Conservation (phyloP, 2,797 vertebrate genomes). For the Anomalospiza imberbis region DNA sequence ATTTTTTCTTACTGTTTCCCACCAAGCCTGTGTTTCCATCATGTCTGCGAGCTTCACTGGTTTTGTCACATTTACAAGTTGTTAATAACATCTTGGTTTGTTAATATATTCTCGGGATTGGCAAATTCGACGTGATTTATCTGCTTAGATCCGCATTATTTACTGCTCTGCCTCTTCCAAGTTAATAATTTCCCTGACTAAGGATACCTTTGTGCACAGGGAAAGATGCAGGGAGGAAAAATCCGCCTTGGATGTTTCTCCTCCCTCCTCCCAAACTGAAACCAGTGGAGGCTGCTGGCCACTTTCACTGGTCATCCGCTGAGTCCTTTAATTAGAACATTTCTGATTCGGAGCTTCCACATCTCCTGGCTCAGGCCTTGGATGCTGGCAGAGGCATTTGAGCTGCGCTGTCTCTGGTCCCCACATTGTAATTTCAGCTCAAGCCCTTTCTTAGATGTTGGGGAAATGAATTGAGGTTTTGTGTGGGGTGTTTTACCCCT, state of each 20-base stretch:
- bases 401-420: background rate
- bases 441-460: background rate
- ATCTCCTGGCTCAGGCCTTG: background rate
- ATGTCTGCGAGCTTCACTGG: background rate
- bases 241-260: rapidly evolving
- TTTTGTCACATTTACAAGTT: background rate
- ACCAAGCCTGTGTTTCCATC: background rate
- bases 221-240: background rate
- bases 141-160: background rate
- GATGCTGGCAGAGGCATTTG: background rate
- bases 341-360: background rate
- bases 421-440: background rate
- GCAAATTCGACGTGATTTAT: background rate
- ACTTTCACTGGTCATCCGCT: rapidly evolving
- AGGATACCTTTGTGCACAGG: background rate
- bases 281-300: background rate
- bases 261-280: background rate
- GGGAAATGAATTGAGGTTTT: background rate
- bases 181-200: background rate
- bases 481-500: rapidly evolving
- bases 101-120: background rate
- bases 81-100: background rate
- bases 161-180: background rate
- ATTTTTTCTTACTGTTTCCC: background rate
- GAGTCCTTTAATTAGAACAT: background rate